A percentile compares a stretch with the other conserved stretches of the same genome.
Evolutionary conservation across 1,140 invertebrate genomes (phyloP).

Genomic region (Drosophila nigrodunni): DNA sequence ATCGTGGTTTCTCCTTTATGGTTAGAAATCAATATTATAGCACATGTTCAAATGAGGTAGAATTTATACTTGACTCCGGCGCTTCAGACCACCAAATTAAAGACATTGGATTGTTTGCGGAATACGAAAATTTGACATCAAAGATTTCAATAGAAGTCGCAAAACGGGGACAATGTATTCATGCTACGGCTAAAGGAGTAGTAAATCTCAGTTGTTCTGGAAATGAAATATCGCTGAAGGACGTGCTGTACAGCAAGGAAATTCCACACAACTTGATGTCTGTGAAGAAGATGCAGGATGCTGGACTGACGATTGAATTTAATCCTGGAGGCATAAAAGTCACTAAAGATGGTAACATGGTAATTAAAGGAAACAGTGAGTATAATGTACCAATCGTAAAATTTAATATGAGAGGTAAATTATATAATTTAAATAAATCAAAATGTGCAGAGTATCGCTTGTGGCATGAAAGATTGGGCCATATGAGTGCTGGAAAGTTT

Average conservation of each 20-base stretch:
- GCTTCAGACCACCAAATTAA: slow-evolving; percentile 61
- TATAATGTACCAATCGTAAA: slow-evolving; percentile 36
- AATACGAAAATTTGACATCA: slow-evolving; percentile 21
- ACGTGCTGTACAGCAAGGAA: slow-evolving; percentile 32
- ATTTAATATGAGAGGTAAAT: slow-evolving; percentile 15
- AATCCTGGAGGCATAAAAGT: slow-evolving; percentile 60
- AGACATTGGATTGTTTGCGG: slow-evolving; percentile 51
- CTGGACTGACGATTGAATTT: slow-evolving; percentile 32
- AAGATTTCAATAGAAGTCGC: slow-evolving; percentile 36
- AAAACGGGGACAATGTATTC: slow-evolving; percentile 39
- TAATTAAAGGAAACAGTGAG: slow-evolving; percentile 24
- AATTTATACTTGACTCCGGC: slow-evolving; percentile 63
- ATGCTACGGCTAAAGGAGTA: slow-evolving; percentile 25
- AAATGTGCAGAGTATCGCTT: slow-evolving; percentile 42
- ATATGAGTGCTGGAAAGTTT: slow-evolving; percentile 78
- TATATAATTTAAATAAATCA: slow-evolving; percentile 20
- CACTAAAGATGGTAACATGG: slow-evolving; percentile 29
- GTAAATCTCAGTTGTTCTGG: slow-evolving; percentile 30
- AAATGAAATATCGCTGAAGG: slow-evolving; percentile 19
- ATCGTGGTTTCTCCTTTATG: slow-evolving; percentile 39
- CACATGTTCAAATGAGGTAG: slow-evolving; percentile 6
- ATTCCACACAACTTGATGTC: slow-evolving; percentile 44
- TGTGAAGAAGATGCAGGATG: slow-evolving; percentile 38
- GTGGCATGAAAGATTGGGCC: slow-evolving; percentile 56
- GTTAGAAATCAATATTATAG: slow-evolving; percentile 7